Conservation (phyloP, 2,888 invertebrate species). For the Lordiphosa andalusiaca region DNA sequence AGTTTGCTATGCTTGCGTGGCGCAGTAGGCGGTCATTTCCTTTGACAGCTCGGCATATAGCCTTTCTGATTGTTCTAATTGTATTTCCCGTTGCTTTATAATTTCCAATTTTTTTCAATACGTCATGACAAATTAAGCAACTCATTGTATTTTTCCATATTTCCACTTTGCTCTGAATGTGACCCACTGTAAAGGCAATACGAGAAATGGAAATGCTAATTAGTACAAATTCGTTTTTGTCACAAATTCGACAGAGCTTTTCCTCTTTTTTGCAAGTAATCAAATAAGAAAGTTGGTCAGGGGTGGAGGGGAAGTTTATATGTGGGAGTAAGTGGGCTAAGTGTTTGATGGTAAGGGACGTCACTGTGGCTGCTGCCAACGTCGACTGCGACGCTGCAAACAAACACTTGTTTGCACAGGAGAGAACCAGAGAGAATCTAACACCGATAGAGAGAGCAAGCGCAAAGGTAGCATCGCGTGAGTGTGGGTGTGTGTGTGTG, state of each 20-base stretch:
- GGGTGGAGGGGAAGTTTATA: background rate
- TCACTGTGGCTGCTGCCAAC: slow-evolving; percentile 24
- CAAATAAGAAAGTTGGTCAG: slow-evolving; percentile 46
- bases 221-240: slow-evolving; percentile 56
- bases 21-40: no score
- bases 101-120: no score
- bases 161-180: slow-evolving; percentile 11
- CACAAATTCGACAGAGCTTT: slow-evolving; percentile 32
- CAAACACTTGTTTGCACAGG: slow-evolving; percentile 75
- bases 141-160: no score
- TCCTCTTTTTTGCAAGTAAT: slow-evolving; percentile 29
- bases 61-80: no score
- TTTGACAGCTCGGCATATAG: no score
- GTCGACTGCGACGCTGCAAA: slow-evolving; percentile 46
- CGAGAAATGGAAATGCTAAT: slow-evolving; percentile 61
- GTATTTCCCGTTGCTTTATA: no score
- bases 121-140: no score
- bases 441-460: slow-evolving; percentile 35
- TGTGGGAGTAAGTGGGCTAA: slow-evolving; percentile 15
- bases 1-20: no score
- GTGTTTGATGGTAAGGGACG: slow-evolving; percentile 41
- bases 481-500: slow-evolving; percentile 5
- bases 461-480: slow-evolving; percentile 21
- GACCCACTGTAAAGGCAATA: slow-evolving; percentile 44
- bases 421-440: slow-evolving; percentile 29